Evolutionary conservation across 2,113 vertebrate species (phyloP).

Genomic region (Melanerpes aurifrons): DNA sequence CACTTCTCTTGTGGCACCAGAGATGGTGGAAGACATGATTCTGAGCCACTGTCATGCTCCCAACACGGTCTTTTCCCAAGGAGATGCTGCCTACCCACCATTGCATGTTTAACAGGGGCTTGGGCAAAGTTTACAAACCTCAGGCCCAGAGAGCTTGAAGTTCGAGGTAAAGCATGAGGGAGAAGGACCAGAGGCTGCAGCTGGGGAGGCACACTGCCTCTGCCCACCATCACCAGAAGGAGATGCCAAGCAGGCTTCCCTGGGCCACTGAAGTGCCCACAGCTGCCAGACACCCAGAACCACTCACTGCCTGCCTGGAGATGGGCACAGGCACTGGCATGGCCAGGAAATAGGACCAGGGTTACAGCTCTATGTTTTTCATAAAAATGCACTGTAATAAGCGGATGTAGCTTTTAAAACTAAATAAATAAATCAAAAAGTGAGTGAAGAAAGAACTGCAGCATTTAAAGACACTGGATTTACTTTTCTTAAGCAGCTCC

Average conservation of each 20-base stretch:
- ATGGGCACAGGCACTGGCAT: neutral
- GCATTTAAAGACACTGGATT: neutral
- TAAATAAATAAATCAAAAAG: neutral
- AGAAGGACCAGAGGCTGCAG: neutral
- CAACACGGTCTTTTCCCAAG: rapidly evolving
- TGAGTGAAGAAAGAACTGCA: neutral
- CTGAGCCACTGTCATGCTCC: neutral
- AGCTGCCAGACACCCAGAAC: rapidly evolving
- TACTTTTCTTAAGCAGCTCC: neutral
- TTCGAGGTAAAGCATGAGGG: neutral
- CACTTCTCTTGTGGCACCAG: neutral
- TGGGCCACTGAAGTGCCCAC: rapidly evolving
- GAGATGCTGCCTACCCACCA: rapidly evolving
- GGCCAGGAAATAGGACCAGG: neutral
- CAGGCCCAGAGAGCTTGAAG: neutral
- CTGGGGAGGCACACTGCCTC: rapidly evolving
- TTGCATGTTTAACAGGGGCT: rapidly evolving
- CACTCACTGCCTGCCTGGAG: rapidly evolving
- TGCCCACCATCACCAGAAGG: rapidly evolving
- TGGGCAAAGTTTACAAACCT: rapidly evolving
- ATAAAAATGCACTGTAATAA: neutral
- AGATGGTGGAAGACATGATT: neutral
- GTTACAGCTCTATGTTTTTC: neutral
- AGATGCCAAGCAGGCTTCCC: neutral
- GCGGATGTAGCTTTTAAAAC: neutral